Percentiles rank a stretch among this genome's conserved stretches.
phyloP scores from a whole-genome alignment of 2,113 vertebrate genomes.

The Talpa occidentalis region DNA sequence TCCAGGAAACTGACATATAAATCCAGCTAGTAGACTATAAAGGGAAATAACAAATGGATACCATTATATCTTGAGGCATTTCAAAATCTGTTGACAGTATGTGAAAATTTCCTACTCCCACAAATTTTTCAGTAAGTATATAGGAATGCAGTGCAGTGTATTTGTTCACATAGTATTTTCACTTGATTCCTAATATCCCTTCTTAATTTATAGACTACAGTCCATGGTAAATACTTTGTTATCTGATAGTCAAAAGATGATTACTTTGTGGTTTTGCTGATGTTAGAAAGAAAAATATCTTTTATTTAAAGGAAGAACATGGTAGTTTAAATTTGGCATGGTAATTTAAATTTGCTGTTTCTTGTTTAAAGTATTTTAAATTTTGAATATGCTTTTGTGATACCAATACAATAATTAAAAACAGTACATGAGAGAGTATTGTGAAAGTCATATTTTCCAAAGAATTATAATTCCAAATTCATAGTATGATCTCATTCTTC shows the following conservation, averaged over 20 bases:
- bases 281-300: not conserved
- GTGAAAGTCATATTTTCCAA: slow-evolving; percentile 28
- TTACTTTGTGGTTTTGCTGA: not conserved
- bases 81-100: not conserved
- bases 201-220: not conserved
- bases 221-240: not conserved
- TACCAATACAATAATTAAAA: slow-evolving; percentile 1
- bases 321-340: not conserved
- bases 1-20: not conserved
- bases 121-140: not conserved
- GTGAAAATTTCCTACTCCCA: not conserved
- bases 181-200: not conserved
- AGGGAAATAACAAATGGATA: not conserved
- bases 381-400: not conserved
- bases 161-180: not conserved
- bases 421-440: not conserved
- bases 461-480: not conserved
- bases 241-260: not conserved
- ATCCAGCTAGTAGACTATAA: not conserved
- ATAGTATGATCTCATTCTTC: not conserved
- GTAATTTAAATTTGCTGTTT: not conserved
- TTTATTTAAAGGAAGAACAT: slow-evolving; percentile 20
- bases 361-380: not conserved
- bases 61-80: not conserved
- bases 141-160: not conserved